Conservation (phyloP, 2,888 invertebrate species). For the Chalcosyrphus nemorum region DNA sequence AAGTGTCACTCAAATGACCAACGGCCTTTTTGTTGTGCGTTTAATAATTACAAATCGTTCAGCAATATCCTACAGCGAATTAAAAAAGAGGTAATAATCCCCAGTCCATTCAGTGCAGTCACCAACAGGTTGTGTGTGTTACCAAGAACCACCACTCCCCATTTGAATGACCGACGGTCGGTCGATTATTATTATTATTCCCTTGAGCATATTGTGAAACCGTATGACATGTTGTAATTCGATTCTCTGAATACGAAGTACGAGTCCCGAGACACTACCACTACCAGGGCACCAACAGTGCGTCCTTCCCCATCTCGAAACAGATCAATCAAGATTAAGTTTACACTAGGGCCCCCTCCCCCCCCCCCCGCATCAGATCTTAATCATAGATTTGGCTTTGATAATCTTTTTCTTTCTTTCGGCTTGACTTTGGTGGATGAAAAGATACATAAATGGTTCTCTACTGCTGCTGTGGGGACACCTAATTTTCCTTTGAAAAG, state of each 20-base stretch:
- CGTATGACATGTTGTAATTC: constrained; percentile 65
- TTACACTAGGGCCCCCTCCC: constrained; percentile 40
- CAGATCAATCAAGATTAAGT: constrained; percentile 66
- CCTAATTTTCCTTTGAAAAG: constrained; percentile 15
- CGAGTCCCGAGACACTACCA: constrained; percentile 16
- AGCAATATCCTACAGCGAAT: constrained; percentile 58
- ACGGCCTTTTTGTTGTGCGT: constrained; percentile 50
- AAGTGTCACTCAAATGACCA: constrained; percentile 59
- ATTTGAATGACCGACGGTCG: neutral
- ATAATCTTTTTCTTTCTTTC: constrained; percentile 21
- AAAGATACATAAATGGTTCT: constrained; percentile 33
- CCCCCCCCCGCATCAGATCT: constrained; percentile 60
- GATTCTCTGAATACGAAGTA: constrained; percentile 37
- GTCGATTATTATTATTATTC: constrained; percentile 37
- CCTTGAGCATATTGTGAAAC: constrained; percentile 51
- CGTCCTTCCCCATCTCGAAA: constrained; percentile 58
- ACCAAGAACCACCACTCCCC: constrained; percentile 48
- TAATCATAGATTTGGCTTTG: constrained; percentile 58
- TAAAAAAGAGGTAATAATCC: constrained; percentile 26
- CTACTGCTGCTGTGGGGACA: constrained; percentile 47
- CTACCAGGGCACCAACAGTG: no score
- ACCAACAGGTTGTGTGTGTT: neutral
- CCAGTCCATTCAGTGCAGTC: constrained; percentile 8
- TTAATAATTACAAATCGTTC: constrained; percentile 64
- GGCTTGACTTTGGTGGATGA: constrained; percentile 5